Conservation (phyloP, 2,797 vertebrate genomes). For the Gobionotothen gibberifrons region DNA sequence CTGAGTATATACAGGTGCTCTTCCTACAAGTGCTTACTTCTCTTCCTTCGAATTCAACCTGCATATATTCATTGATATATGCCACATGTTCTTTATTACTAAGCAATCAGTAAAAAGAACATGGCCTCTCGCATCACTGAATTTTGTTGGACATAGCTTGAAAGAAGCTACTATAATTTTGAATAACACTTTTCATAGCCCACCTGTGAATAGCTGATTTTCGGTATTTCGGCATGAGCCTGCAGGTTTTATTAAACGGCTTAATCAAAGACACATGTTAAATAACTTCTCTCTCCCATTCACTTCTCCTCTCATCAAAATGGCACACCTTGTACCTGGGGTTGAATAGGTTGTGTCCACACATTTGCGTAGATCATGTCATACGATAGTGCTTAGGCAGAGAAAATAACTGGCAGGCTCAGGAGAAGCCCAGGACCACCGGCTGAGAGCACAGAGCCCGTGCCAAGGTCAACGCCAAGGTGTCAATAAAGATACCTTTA, state of each 20-base stretch:
- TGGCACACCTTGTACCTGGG: slow-evolving; percentile 49
- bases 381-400: slow-evolving; percentile 54
- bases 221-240: slow-evolving; percentile 10
- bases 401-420: slow-evolving; percentile 62
- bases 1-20: slow-evolving; percentile 49
- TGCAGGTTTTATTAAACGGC: neutral
- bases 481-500: slow-evolving; percentile 72
- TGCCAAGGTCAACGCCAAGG: slow-evolving; percentile 69
- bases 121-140: slow-evolving; percentile 18
- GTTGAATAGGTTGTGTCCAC: slow-evolving; percentile 63
- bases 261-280: slow-evolving; percentile 41
- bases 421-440: slow-evolving; percentile 67
- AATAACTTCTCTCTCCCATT: slow-evolving; percentile 28
- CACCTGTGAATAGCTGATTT: slow-evolving; percentile 18
- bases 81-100: slow-evolving; percentile 22
- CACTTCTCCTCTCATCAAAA: slow-evolving; percentile 13
- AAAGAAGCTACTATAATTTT: slow-evolving; percentile 6
- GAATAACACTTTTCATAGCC: slow-evolving; percentile 2
- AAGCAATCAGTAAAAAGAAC: slow-evolving; percentile 8
- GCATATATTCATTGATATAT: slow-evolving; percentile 44
- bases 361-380: slow-evolving; percentile 70
- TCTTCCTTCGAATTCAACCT: slow-evolving; percentile 16
- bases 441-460: slow-evolving; percentile 43
- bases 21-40: slow-evolving; percentile 46
- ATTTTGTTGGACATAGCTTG: slow-evolving; percentile 9